Percentiles rank a stretch among this genome's conserved stretches.
Evolutionary conservation across 2,113 vertebrate genomes (phyloP).

Genomic region (Hippocampus zosterae): DNA sequence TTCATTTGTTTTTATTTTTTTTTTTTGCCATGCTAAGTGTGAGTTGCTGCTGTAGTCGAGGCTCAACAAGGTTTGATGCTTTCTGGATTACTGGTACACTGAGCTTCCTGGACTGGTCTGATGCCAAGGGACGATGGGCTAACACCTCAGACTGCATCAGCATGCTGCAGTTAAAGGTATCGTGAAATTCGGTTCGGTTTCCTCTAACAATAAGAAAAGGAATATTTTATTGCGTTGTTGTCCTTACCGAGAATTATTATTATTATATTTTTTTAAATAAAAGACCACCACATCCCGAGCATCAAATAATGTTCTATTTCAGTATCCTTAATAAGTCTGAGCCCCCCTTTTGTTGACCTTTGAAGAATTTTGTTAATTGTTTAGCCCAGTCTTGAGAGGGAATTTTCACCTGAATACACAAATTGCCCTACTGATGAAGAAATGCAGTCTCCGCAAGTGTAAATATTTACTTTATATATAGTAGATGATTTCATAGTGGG

Average conservation of each 20-base stretch:
- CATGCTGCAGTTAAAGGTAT: constrained; percentile 24
- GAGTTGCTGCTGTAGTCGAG: constrained; percentile 21
- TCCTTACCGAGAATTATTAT: too few relatives aligned
- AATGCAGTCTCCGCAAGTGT: too few relatives aligned
- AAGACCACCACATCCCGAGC: too few relatives aligned
- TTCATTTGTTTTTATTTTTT: background rate
- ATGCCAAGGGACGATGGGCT: constrained; percentile 13
- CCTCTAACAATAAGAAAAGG: too few relatives aligned
- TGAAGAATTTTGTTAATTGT: background rate
- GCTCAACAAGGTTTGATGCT: constrained; percentile 5
- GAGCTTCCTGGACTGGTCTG: constrained; percentile 7
- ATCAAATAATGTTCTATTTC: background rate
- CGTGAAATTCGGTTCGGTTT: background rate
- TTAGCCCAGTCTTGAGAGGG: too few relatives aligned
- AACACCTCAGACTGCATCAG: constrained; percentile 12
- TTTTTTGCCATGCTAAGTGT: constrained; percentile 29
- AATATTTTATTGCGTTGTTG: too few relatives aligned
- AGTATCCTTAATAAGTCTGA: background rate
- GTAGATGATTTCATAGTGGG: too few relatives aligned
- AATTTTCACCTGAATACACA: too few relatives aligned
- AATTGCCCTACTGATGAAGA: too few relatives aligned
- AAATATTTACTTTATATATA: too few relatives aligned
- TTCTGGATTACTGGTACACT: constrained; percentile 25
- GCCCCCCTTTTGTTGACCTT: background rate
- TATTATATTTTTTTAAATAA: too few relatives aligned